phyloP scores from a whole-genome alignment of 1,140 invertebrate genomes.

The Chelonus insularis region DNA sequence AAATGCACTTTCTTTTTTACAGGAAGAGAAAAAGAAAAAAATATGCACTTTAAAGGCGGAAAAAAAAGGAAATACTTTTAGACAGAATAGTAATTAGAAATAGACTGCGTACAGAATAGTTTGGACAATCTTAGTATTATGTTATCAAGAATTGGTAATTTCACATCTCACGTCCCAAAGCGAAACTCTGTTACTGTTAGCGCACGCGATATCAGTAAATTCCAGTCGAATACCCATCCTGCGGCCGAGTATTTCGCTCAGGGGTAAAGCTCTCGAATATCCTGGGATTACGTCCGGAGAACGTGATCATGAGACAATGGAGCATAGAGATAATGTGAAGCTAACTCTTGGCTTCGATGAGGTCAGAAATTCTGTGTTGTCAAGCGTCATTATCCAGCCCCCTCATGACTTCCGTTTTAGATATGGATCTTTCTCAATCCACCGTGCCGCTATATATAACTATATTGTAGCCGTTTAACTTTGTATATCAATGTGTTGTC shows the following conservation, averaged over 20 bases:
- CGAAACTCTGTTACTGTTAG: constrained; percentile 5
- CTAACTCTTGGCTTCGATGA: constrained; percentile 16
- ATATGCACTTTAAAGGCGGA: no score
- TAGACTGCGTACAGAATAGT: neutral
- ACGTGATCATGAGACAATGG: constrained; percentile 30
- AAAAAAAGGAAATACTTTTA: no score
- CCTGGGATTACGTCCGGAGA: constrained; percentile 27
- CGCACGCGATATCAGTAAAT: constrained; percentile 27
- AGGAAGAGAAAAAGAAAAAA: no score
- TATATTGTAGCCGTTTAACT: neutral
- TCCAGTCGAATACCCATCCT: constrained; percentile 27
- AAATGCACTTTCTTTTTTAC: no score
- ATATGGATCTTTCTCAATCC: constrained; percentile 10
- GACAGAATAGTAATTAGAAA: no score
- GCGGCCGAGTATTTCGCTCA: constrained; percentile 24
- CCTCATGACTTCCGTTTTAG: constrained; percentile 14
- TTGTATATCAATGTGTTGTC: no score
- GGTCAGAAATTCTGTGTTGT: constrained; percentile 28
- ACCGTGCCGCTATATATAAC: no score
- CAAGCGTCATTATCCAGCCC: constrained; percentile 10
- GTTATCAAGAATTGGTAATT: constrained; percentile 17
- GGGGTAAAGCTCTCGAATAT: constrained; percentile 24
- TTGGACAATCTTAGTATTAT: neutral
- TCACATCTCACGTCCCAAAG: constrained; percentile 16
- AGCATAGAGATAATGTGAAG: constrained; percentile 26